Conservation (phyloP, 2,113 vertebrate species). For the Phaethornis superciliosus region DNA sequence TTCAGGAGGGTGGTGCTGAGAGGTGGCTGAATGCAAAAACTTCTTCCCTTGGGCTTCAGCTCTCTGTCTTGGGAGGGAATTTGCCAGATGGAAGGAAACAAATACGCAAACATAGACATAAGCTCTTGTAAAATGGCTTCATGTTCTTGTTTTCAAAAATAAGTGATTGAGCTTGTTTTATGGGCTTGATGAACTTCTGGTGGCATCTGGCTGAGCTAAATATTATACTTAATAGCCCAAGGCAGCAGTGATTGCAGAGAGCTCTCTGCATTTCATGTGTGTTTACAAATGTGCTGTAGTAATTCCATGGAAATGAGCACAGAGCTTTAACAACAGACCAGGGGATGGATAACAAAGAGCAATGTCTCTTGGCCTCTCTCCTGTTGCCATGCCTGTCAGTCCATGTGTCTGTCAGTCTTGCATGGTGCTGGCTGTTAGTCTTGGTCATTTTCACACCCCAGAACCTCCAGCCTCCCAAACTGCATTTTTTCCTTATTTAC, state of each 20-base stretch:
- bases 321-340: background rate
- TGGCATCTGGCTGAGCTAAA: slow-evolving; percentile 65
- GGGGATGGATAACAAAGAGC: slow-evolving; percentile 28
- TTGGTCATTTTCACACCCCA: background rate
- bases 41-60: background rate
- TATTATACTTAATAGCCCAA: slow-evolving; percentile 62
- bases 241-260: slow-evolving; percentile 32
- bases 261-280: slow-evolving; percentile 44
- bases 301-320: slow-evolving; percentile 19
- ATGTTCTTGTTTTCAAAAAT: background rate
- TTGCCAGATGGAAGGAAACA: slow-evolving; percentile 46
- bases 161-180: slow-evolving; percentile 56
- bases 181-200: slow-evolving; percentile 47
- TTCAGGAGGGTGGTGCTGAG: background rate
- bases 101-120: background rate
- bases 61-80: background rate
- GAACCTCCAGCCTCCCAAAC: background rate
- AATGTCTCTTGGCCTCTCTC: background rate
- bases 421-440: too few relatives aligned
- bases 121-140: slow-evolving; percentile 23
- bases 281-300: slow-evolving; percentile 38
- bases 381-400: fast-evolving
- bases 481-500: background rate
- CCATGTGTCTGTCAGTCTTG: fast-evolving
- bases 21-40: background rate